These are phyloP conservation scores for Bhutanitis thaidina DNA, from an alignment of 2,888 invertebrate species.

Conservation along the genomic window DNA sequence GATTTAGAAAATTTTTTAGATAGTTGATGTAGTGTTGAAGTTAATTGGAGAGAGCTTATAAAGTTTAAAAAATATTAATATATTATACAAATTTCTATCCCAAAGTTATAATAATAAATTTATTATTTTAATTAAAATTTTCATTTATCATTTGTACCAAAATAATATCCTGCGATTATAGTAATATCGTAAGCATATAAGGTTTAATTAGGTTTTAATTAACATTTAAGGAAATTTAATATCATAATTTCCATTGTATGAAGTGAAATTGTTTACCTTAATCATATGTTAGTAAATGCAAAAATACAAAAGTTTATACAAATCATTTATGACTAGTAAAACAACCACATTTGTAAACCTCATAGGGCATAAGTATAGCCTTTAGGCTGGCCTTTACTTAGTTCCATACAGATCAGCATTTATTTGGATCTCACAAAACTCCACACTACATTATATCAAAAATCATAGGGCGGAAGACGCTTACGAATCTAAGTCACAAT, in stretches of 20 bases:
- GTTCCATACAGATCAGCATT: constrained; percentile 52
- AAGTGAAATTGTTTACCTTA: constrained; percentile 58
- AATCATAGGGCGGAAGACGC: constrained; percentile 24
- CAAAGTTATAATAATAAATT: constrained; percentile 49
- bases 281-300: constrained; percentile 50
- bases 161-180: constrained; percentile 43
- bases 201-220: constrained; percentile 45
- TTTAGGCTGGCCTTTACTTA: constrained; percentile 38
- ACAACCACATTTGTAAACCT: constrained; percentile 60
- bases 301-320: constrained; percentile 69
- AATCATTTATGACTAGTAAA: constrained; percentile 76
- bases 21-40: constrained; percentile 44
- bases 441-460: constrained; percentile 55
- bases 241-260: constrained; percentile 40
- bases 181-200: constrained; percentile 53
- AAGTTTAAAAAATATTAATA: constrained; percentile 31
- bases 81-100: constrained; percentile 44
- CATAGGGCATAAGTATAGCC: constrained; percentile 27
- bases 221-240: constrained; percentile 50
- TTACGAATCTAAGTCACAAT: constrained; percentile 13
- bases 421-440: constrained; percentile 50
- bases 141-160: constrained; percentile 35
- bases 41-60: constrained; percentile 44
- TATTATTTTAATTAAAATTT: constrained; percentile 35
- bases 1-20: constrained; percentile 67